Evolutionary conservation across 1,140 invertebrate genomes (phyloP).

Genomic region (Eriocheir sinensis): DNA sequence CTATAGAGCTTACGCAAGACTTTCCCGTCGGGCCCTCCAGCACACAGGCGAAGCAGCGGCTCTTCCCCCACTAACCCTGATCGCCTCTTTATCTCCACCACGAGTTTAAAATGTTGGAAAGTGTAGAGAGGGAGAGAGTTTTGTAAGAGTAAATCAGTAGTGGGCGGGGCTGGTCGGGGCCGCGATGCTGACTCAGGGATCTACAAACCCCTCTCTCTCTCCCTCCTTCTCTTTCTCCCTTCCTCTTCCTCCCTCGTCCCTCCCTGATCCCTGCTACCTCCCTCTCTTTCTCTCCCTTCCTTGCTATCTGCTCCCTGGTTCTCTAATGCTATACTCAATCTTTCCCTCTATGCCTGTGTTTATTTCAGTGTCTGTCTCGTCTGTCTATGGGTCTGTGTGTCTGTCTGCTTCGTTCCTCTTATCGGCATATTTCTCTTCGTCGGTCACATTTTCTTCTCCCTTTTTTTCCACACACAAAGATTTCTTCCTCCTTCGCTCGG

Average conservation of each 20-base stretch:
- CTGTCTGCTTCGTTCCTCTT: too few species aligned
- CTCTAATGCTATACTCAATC: not conserved
- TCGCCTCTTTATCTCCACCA: conserved; percentile 55
- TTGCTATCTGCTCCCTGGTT: not conserved
- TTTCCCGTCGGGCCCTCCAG: not conserved
- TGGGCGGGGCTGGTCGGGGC: conserved; percentile 33
- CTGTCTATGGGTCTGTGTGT: too few species aligned
- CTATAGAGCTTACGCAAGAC: not conserved
- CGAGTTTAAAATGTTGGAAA: conserved; percentile 61
- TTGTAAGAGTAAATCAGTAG: conserved; percentile 58
- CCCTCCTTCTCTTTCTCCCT: not conserved
- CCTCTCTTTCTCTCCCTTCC: too few species aligned
- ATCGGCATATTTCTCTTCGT: not conserved
- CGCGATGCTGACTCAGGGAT: conserved; percentile 46
- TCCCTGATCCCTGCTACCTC: not conserved
- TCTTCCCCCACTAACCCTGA: conserved; percentile 8
- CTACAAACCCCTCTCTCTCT: not conserved
- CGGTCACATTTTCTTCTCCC: not conserved
- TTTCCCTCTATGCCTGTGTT: not conserved
- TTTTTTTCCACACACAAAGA: not conserved
- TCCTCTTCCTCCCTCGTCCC: not conserved
- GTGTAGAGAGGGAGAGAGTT: conserved; percentile 33
- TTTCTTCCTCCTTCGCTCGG: not conserved
- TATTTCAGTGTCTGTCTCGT: not conserved
- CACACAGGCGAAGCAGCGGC: conserved; percentile 26